These are phyloP conservation scores for Nothobranchius furzeri DNA, from an alignment of 2,113 vertebrate species.

Conservation along the genomic window DNA sequence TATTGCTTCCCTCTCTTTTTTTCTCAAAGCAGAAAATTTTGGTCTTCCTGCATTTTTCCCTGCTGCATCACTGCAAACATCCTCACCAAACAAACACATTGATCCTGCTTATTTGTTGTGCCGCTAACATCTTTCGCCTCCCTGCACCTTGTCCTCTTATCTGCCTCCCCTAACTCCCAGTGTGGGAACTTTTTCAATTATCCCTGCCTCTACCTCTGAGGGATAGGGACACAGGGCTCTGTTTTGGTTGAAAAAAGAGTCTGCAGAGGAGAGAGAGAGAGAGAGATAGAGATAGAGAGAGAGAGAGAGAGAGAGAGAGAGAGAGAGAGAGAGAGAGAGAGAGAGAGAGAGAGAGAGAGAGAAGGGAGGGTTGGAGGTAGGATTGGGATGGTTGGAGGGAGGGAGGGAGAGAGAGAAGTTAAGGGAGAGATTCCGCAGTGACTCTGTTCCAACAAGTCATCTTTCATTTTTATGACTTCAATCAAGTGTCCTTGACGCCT, in stretches of 20 bases:
- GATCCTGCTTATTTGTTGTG: constrained; percentile 50
- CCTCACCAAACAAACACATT: constrained; percentile 28
- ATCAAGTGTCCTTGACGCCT: constrained; percentile 74
- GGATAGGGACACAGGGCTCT: constrained; percentile 50
- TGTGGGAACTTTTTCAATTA: constrained; percentile 72
- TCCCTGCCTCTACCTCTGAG: constrained; percentile 55
- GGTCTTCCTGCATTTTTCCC: constrained; percentile 6
- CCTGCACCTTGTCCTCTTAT: constrained; percentile 54
- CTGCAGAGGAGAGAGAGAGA: constrained; percentile 54
- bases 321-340: too few relatives aligned
- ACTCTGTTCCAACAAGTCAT: constrained; percentile 72
- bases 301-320: too few relatives aligned
- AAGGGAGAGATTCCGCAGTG: constrained; percentile 67
- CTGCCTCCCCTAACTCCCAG: constrained; percentile 56
- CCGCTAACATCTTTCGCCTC: constrained; percentile 20
- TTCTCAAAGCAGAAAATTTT: constrained; percentile 7
- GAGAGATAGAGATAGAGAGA: background rate
- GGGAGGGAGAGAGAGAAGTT: constrained; percentile 45
- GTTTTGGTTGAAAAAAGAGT: constrained; percentile 69
- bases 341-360: too few relatives aligned
- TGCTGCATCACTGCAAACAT: constrained; percentile 19
- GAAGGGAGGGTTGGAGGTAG: background rate
- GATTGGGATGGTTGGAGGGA: constrained; percentile 3
- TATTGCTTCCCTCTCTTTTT: background rate
- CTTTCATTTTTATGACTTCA: constrained; percentile 77